Percentiles rank a stretch among this genome's conserved stretches.
Conservation (phyloP, 2,888 invertebrate genomes). For the Protula sp. region DNA sequence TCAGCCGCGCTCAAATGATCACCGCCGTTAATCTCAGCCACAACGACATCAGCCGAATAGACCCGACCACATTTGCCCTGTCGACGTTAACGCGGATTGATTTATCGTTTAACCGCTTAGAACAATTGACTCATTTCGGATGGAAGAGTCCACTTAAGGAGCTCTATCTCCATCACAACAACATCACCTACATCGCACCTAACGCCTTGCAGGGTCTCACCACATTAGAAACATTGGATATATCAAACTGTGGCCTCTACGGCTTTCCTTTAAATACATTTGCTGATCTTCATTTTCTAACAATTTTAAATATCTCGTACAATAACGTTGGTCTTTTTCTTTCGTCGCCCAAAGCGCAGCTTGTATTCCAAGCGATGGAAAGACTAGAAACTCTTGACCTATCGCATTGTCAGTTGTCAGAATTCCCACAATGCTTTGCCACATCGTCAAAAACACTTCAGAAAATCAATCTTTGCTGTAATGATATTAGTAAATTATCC, state of each 20-base stretch:
- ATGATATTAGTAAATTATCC: conserved; percentile 5
- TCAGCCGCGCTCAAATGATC: neutral
- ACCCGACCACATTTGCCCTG: conserved; percentile 35
- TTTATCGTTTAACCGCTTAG: conserved; percentile 36
- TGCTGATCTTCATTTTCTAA: neutral
- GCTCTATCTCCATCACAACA: conserved; percentile 33
- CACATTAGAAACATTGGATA: conserved; percentile 3
- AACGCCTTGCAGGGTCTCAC: conserved; percentile 7
- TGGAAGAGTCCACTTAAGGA: conserved; percentile 30
- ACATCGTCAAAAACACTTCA: neutral
- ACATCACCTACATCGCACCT: conserved; percentile 20
- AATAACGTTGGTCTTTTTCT: neutral
- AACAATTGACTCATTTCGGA: conserved; percentile 29
- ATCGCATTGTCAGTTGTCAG: neutral
- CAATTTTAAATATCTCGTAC: neutral
- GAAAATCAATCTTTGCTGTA: neutral
- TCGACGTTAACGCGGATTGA: conserved; percentile 33
- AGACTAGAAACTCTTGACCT: neutral
- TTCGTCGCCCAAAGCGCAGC: no score
- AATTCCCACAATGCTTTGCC: neutral
- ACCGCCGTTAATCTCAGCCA: conserved; percentile 30
- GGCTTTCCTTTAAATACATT: conserved; percentile 2
- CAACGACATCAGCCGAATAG: conserved; percentile 33
- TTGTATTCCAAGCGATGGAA: neutral
- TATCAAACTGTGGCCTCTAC: conserved; percentile 21